These are phyloP conservation scores for Cyprinodon variegatus DNA, from an alignment of 2,113 vertebrate genomes.

Conservation along the genomic window DNA sequence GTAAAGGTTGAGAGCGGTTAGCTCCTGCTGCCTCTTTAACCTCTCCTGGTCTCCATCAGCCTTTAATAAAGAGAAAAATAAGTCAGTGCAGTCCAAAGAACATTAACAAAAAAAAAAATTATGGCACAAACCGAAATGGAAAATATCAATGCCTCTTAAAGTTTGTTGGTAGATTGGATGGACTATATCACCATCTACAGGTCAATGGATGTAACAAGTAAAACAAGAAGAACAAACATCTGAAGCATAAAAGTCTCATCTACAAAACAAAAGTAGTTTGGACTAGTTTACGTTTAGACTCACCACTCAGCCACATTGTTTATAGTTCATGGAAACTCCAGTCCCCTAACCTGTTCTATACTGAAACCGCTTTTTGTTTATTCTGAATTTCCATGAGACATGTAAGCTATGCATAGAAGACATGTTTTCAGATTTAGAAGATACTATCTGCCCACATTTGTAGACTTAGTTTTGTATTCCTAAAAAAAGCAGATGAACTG, in stretches of 20 bases:
- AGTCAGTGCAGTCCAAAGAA: not conserved
- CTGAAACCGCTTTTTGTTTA: not conserved
- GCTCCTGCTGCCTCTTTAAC: constrained; percentile 92
- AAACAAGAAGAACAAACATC: not conserved
- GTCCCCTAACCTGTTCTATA: not conserved
- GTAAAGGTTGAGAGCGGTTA: constrained; percentile 92
- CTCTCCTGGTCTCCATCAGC: constrained; percentile 93
- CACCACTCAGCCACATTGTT: not conserved
- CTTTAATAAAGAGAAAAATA: constrained; percentile 67
- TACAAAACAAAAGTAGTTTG: not conserved
- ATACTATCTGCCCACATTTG: not conserved
- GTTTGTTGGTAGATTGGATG: not conserved
- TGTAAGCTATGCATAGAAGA: not conserved
- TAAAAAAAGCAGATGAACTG: not conserved
- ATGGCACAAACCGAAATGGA: not conserved
- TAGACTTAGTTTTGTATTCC: not conserved
- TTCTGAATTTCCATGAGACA: not conserved
- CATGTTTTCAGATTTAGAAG: not conserved
- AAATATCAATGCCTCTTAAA: not conserved
- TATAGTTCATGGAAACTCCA: not conserved
- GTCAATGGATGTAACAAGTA: constrained; percentile 1
- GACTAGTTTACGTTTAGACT: not conserved
- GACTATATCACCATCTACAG: constrained; percentile 45
- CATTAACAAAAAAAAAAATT: not conserved
- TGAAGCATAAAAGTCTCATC: not conserved